Percentiles rank a stretch among this genome's conserved stretches.
Conservation (phyloP, 2,888 invertebrate species). For the Cremastinae sp. region DNA sequence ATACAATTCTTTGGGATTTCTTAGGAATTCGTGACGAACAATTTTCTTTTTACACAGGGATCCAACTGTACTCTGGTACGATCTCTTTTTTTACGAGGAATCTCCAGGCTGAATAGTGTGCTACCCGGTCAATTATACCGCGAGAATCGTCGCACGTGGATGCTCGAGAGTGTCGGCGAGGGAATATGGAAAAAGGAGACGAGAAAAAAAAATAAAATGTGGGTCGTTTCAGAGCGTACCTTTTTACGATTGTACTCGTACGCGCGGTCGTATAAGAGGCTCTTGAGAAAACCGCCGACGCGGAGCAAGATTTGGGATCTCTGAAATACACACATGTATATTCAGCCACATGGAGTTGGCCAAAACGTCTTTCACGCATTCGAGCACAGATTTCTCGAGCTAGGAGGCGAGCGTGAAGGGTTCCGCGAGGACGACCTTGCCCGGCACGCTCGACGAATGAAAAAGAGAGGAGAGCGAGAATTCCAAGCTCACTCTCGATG, state of each 20-base stretch:
- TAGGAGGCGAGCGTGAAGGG: constrained; percentile 27
- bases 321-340: constrained; percentile 32
- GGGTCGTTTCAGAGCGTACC: constrained; percentile 36
- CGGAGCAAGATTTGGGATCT: constrained; percentile 55
- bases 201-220: constrained; percentile 32
- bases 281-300: constrained; percentile 38
- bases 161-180: constrained; percentile 7
- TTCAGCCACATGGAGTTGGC: too few relatives aligned
- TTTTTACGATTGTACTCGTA: constrained; percentile 16
- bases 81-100: neutral
- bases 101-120: constrained; percentile 32
- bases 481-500: constrained; percentile 37
- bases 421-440: constrained; percentile 60
- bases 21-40: too few relatives aligned
- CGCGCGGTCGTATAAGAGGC: too few relatives aligned
- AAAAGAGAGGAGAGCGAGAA: constrained; percentile 41
- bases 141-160: constrained; percentile 1
- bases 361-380: too few relatives aligned
- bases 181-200: constrained; percentile 3
- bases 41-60: too few relatives aligned
- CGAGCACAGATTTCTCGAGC: neutral
- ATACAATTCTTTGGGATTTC: too few relatives aligned
- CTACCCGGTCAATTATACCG: constrained; percentile 44
- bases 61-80: too few relatives aligned
- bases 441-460: constrained; percentile 62